Base-by-base conservation (phyloP, 2,888 invertebrate species). In the Plebejus argus region DNA sequence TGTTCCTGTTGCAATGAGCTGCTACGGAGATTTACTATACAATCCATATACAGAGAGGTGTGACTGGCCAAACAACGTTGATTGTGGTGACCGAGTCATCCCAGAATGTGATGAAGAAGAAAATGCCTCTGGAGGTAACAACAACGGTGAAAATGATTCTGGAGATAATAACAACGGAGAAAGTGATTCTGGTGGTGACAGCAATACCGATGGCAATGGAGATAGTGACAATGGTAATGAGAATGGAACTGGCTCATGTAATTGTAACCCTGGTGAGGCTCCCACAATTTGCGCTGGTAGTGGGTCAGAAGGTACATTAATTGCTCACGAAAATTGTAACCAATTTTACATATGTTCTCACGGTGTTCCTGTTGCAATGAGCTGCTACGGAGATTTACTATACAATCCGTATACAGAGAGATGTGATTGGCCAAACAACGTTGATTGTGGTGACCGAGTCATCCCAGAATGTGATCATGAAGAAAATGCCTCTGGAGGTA, bases 371-470 rank as follows among this genome's bases (percentile, higher is more conserved):
- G 83, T 85, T 2, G 77, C 81, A 0, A 1, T 84, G 1, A 45
- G 28, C 0, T 88, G 88, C 70, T 79, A 79, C 1, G 72, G 33
- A 6, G 77, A 78, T 4, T 82, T 86, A 0, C 33, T 85, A 0
- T 87, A 83, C 70, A 85, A 86, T 35, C 84, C 85, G 0, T 61
- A 78, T 7, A 82, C 72, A 8, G 79, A 84, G 72, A 71, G 80
- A 49, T 86, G 87, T 72, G 87, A 87, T 76, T 87, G 84, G 84
- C 84, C 85, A 0, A 76, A 81, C 5, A 82, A 82, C 10, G 86
- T 82, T 18, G 78, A 80, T 3, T 82, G 82, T 71, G 81, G 80
- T 10, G 80, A 82, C 28, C 79, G 83, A 79, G 20, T 78, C 0
- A 80, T 80, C 12, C 79, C 82, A 4, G 79, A 72, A 18, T 23